A percentile compares a stretch with the other conserved stretches of the same genome.
Conservation (phyloP, 2,797 vertebrate species). For the Mormyrus proboscirostris region DNA sequence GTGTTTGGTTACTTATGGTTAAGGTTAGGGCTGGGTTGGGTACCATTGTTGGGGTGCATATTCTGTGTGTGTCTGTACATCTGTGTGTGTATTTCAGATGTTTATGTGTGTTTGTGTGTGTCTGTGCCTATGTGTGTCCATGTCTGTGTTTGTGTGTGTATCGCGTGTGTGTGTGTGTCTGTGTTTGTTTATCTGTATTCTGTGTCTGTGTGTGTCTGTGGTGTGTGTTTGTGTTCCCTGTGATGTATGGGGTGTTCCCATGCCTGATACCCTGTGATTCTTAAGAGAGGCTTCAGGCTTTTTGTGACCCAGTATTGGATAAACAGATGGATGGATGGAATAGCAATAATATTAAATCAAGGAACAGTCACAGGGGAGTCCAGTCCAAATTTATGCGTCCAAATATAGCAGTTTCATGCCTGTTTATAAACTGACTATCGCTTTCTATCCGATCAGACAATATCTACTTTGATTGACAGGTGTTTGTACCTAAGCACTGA, state of each 20-base stretch:
- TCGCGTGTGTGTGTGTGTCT: not conserved
- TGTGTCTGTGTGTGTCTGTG: not conserved
- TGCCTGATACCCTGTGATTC: not conserved
- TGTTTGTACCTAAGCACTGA: not conserved
- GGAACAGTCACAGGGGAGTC: not conserved
- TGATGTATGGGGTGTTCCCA: not conserved
- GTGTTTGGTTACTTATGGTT: not conserved
- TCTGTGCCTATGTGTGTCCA: not conserved
- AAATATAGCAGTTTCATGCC: not conserved
- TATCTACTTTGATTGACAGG: not conserved
- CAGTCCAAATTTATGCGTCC: not conserved
- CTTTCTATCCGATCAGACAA: not conserved
- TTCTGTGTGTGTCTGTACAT: not conserved
- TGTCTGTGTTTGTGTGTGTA: not conserved
- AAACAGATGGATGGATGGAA: slow-evolving; percentile 6
- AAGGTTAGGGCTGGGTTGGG: not conserved
- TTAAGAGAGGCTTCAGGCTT: not conserved
- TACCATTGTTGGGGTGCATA: not conserved
- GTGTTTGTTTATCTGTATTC: not conserved
- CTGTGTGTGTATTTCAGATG: too few relatives aligned
- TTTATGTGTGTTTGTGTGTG: not conserved
- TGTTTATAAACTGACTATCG: not conserved
- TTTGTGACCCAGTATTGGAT: not conserved
- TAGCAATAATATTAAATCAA: not conserved
- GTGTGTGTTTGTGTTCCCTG: not conserved